Conservation (phyloP, 2,113 vertebrate species). For the Cranoglanis bouderius region DNA sequence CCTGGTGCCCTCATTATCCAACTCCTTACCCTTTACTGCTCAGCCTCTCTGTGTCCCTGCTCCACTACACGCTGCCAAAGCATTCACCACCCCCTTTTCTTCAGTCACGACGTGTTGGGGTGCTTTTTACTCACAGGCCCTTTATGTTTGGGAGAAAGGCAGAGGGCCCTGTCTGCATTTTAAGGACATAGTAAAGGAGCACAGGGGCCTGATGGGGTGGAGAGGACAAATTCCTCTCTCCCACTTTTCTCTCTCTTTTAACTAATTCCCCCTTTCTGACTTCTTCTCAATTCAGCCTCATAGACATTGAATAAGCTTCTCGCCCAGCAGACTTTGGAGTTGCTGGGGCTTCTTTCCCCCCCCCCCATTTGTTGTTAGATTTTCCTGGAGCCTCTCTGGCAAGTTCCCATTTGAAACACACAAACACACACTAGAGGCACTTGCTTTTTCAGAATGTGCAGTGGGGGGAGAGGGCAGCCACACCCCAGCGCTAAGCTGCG, state of each 20-base stretch:
- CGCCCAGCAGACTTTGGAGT: conserved; percentile 73
- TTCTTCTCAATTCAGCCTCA: conserved; percentile 33
- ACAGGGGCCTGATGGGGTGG: conserved; percentile 59
- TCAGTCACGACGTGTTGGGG: conserved; percentile 13
- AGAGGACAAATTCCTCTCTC: conserved; percentile 74
- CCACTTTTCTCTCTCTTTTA: conserved; percentile 31
- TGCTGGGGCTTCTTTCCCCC: conserved; percentile 71
- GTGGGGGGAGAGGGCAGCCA: conserved; percentile 74
- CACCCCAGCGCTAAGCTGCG: conserved; percentile 72
- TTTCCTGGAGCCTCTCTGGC: conserved; percentile 80
- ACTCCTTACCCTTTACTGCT: conserved; percentile 33
- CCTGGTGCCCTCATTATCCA: conserved; percentile 58
- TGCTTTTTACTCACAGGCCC: conserved; percentile 56
- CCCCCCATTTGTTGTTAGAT: conserved; percentile 83
- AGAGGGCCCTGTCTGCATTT: conserved; percentile 57
- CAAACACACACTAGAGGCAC: conserved; percentile 61
- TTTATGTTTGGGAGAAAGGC: conserved; percentile 46
- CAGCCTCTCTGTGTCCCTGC: conserved; percentile 14
- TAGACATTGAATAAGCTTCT: conserved; percentile 59
- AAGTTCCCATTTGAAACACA: conserved; percentile 55
- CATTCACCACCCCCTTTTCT: conserved; percentile 24
- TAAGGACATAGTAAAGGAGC: conserved; percentile 56
- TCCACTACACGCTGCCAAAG: conserved; percentile 37
- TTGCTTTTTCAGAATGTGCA: conserved; percentile 76
- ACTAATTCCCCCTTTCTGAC: conserved; percentile 2